Evolutionary conservation across 2,797 vertebrate species (phyloP), one percentile per base, ranked within the genome.

Genomic region (Sebastes hubbsi): DNA sequence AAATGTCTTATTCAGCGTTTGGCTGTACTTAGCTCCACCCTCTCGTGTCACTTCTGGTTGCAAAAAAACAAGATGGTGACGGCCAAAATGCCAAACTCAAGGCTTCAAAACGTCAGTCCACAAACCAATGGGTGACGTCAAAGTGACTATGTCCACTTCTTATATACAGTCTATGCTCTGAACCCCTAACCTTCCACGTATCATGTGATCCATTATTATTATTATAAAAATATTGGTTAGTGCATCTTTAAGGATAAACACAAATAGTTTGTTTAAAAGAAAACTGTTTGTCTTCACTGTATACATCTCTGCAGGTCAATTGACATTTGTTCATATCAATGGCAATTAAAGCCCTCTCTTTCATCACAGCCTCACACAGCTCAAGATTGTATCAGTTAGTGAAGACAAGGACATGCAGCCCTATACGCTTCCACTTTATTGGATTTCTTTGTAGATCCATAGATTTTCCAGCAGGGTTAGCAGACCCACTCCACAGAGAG

Each of bases 401-500:
- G 29, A 59, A 46, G 58, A 69, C 63, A 73, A 56, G 67, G 75
- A 80, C 60, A 77, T 27, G 7, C 18, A 62, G 24, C 29, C 29
- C 20, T n/a, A 49, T 54, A n/a, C 20, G 10, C 38, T 27, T 58
- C 8, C 25, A 32, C 20, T 30, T 55, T 46, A 64, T 68, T 70
- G 65, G 38, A 46, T 72, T 75, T 75, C 36, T 46, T 71, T 6
- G n/a, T 60, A 13, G 32, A 54, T 46, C 38, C 55, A 81, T 71
- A 13, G 54, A 82, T 74, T 71, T 77, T 62, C 5, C 16, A 58
- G 25, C 22, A 14, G 54, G 22, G 24, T 72, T 13, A 6, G 12
- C 69, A 1, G 6, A 32, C 38, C 38, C 18, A 14, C 61, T 55
- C 59, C 69, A 36, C 58, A 68, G 36, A 72, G 71, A 46, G 55